Conservation (phyloP, 2,113 vertebrate species). For the Uropsilus gracilis region DNA sequence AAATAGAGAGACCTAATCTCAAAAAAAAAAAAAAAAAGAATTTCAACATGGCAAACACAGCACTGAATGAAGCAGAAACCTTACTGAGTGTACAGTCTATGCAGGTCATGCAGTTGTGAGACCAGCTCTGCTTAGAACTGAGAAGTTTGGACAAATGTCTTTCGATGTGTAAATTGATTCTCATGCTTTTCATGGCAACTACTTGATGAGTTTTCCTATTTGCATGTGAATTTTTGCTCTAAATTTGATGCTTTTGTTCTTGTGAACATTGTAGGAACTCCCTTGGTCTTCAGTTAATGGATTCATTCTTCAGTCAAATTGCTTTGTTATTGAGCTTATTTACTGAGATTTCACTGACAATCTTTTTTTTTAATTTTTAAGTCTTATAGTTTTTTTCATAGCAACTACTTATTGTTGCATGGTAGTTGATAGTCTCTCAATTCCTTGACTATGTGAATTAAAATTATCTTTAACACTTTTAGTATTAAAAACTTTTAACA, state of each 20-base stretch:
- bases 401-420: neutral
- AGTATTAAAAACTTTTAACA: no score
- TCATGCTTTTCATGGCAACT: neutral
- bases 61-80: rapidly evolving
- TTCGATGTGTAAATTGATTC: neutral
- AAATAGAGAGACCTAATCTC: no score
- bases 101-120: rapidly evolving
- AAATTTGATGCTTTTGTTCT: neutral
- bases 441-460: neutral
- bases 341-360: neutral
- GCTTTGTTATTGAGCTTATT: neutral
- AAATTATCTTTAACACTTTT: neutral
- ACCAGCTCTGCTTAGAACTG: neutral
- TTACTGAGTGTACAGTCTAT: rapidly evolving
- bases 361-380: neutral
- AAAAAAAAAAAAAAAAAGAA: no score
- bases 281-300: neutral
- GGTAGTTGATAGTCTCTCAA: neutral
- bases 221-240: neutral
- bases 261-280: neutral
- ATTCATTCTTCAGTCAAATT: neutral
- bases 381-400: neutral
- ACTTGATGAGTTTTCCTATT: neutral
- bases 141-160: neutral
- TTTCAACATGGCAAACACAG: neutral